These are phyloP conservation scores for Sus cebifrons DNA, from an alignment of 2,797 vertebrate genomes.

Conservation along the genomic window DNA sequence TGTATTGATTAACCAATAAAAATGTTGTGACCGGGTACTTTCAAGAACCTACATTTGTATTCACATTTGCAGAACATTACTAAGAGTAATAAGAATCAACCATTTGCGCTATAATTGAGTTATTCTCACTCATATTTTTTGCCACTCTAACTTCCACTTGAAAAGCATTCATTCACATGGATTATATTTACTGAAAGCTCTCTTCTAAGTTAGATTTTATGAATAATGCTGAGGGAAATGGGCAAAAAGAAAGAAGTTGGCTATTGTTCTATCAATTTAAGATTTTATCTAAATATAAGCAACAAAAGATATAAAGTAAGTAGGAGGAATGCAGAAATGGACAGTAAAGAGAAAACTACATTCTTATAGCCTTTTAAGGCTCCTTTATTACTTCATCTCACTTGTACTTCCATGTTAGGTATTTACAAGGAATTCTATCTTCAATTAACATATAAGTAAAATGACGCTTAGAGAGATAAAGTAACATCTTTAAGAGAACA, in stretches of 20 bases:
- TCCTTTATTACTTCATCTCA: neutral
- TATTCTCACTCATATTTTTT: neutral
- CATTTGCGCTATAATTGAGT: no score
- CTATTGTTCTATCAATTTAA: neutral
- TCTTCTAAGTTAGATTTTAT: neutral
- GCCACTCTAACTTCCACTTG: neutral
- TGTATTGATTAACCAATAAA: neutral
- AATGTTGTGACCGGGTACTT: neutral
- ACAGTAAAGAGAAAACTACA: neutral
- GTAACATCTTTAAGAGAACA: neutral
- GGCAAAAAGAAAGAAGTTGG: neutral
- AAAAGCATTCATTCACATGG: neutral
- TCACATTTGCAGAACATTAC: neutral
- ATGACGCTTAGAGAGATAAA: neutral
- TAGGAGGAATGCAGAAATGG: neutral
- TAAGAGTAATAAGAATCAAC: neutral
- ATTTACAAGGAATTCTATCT: neutral
- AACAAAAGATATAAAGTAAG: neutral
- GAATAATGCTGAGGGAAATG: neutral
- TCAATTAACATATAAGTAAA: slow-evolving; percentile 5
- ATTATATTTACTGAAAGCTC: neutral
- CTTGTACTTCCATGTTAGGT: neutral
- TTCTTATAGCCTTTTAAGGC: neutral
- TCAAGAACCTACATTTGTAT: neutral
- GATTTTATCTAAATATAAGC: neutral